Evolutionary conservation across 2,888 invertebrate species (phyloP).

Genomic region (Athrips mouffetella): DNA sequence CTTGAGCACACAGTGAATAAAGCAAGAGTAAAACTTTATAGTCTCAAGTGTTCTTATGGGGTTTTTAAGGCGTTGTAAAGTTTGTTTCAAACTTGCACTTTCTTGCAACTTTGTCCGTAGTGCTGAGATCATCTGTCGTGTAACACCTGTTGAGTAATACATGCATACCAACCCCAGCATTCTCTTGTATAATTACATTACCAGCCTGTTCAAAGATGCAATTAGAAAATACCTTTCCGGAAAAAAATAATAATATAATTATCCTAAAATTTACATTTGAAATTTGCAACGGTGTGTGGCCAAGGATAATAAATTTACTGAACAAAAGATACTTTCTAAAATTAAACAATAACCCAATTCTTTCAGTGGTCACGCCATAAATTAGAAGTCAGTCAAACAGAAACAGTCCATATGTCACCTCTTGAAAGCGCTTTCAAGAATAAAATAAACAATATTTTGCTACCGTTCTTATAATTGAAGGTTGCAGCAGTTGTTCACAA

Average conservation of each 20-base stretch:
- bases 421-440: constrained; percentile 61
- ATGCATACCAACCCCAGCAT: constrained; percentile 8
- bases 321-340: constrained; percentile 47
- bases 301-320: constrained; percentile 29
- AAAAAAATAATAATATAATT: neutral
- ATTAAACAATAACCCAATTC: constrained; percentile 65
- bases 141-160: constrained; percentile 28
- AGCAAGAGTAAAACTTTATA: constrained; percentile 1
- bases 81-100: constrained; percentile 3
- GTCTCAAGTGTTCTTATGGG: neutral
- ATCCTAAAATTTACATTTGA: constrained; percentile 11
- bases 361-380: constrained; percentile 61
- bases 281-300: constrained; percentile 57
- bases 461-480: constrained; percentile 59
- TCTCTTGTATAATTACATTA: constrained; percentile 3
- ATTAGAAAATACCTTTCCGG: constrained; percentile 5
- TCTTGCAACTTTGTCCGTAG: constrained; percentile 13
- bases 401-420: constrained; percentile 66
- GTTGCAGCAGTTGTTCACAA: constrained; percentile 64
- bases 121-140: constrained; percentile 22
- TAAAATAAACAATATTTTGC: constrained; percentile 76
- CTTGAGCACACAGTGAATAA: neutral
- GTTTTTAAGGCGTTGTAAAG: constrained; percentile 1
- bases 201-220: constrained; percentile 5
- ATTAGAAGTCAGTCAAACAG: constrained; percentile 56